Evolutionary conservation across 2,113 vertebrate species (phyloP).

Genomic region (Haplotaxodon microlepis): DNA sequence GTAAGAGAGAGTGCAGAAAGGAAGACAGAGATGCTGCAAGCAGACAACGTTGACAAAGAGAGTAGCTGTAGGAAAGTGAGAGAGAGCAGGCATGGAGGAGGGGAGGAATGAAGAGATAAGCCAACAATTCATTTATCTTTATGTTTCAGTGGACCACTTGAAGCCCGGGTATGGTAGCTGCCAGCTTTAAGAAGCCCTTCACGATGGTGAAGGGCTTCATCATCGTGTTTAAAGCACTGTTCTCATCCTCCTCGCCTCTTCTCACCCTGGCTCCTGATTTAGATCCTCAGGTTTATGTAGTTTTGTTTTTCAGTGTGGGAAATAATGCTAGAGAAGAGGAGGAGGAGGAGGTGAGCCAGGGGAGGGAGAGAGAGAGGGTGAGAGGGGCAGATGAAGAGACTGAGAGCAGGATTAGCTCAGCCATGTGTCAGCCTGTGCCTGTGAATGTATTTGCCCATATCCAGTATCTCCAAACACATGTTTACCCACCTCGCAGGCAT

Average conservation of each 20-base stretch:
- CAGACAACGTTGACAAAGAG: not conserved
- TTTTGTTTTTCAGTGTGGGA: not conserved
- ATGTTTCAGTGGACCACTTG: not conserved
- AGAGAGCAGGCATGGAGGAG: not conserved
- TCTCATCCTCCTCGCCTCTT: not conserved
- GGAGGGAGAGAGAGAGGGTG: not conserved
- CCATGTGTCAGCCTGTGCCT: not conserved
- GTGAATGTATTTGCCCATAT: conserved; percentile 5
- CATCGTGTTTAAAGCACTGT: conserved; percentile 34
- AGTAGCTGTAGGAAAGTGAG: not conserved
- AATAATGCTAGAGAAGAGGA: not conserved
- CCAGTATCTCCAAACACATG: conserved; percentile 2
- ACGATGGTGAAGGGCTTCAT: conserved; percentile 23
- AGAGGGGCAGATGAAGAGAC: not conserved
- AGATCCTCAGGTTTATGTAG: not conserved
- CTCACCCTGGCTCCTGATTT: conserved; percentile 1
- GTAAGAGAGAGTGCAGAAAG: not conserved
- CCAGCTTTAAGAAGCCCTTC: conserved; percentile 7
- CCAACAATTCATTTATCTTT: conserved; percentile 48
- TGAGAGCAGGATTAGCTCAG: conserved; percentile 14
- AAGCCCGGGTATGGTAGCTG: not conserved
- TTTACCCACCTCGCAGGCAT: not conserved
- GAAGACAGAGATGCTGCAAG: not conserved
- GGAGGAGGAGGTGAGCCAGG: not conserved
- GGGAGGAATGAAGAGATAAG: not conserved